These are phyloP conservation scores for Chloroceryle aenea DNA, from an alignment of 2,113 vertebrate species.

Conservation along the genomic window DNA sequence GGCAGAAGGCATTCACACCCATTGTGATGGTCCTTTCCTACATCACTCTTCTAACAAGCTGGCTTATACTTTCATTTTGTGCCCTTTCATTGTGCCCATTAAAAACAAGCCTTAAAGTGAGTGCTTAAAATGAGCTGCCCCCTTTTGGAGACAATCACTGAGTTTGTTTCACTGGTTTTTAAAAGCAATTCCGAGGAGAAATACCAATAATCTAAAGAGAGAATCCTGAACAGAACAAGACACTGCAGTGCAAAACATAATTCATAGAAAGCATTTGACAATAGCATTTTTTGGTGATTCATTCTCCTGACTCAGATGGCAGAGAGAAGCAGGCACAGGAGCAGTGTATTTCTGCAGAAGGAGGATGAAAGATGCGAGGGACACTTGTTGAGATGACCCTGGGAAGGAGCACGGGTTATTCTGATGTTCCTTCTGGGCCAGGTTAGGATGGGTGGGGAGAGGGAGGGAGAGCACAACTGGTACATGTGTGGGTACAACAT, in stretches of 20 bases:
- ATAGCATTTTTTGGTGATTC: conserved; percentile 65
- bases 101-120: background rate
- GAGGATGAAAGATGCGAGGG: background rate
- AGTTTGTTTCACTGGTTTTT: background rate
- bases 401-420: background rate
- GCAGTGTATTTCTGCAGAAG: conserved; percentile 5
- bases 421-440: background rate
- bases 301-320: conserved; percentile 52
- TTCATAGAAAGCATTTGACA: conserved; percentile 67
- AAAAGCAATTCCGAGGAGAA: background rate
- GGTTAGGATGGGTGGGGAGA: background rate
- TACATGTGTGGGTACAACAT: background rate
- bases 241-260: conserved; percentile 60
- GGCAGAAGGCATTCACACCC: background rate
- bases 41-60: background rate
- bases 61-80: background rate
- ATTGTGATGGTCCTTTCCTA: background rate
- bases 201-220: background rate
- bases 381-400: conserved; percentile 10
- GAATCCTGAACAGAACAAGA: conserved; percentile 13
- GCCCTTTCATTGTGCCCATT: background rate
- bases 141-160: conserved; percentile 2
- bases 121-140: background rate
- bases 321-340: conserved; percentile 28
- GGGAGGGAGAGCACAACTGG: background rate